Base-by-base conservation (phyloP, 2,888 invertebrate species). In the Eupithecia exiguata region DNA sequence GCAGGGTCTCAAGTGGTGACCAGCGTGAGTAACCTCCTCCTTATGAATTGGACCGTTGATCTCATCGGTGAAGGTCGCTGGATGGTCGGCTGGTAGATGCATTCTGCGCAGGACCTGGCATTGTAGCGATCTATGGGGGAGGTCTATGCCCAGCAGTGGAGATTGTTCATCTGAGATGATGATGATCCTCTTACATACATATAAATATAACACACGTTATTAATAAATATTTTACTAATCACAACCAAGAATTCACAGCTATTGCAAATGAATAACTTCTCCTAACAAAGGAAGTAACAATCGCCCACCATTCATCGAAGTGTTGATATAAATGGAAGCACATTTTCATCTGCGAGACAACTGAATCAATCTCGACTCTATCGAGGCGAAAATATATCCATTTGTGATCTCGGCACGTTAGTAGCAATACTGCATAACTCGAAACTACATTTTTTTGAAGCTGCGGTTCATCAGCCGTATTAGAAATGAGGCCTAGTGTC, bases 351-450 rank as follows among this genome's bases (percentile, higher is more conserved):
- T 73, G 69, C n/a, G 58, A 70, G 68, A 71, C 58, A 69, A 71
- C 43, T 46, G 58, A 74, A 71, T 74, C 74, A 74, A 74, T 74
- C 74, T 61, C 25, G 65, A 61, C 63, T 68, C 68, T 63, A 53
- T 53, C 63, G 68, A 49, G 35, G 68, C 53, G 62, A 68, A 68
- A 68, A 66, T 68, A 66, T 68, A 71, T 68, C 65, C 58, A 70
- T 74, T 74, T 70, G 67, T 67, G 49, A 14, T 58, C 2, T 71
- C 58, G 68, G 43, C 21, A 7, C 5, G 12, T 35, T 63, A 7
- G 9, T 30, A 6, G 46, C 10, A 68, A 63, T 61, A 70, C 36
- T 21, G 1, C 7, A 5, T 5, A 63, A 36, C 63, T 21, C 12
- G n/a, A 25, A 46, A 70, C 5, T 30, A 18, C 5, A n/a, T n/a